Evolutionary conservation across 2,888 invertebrate genomes (phyloP).

Genomic region (Drosophila robusta): DNA sequence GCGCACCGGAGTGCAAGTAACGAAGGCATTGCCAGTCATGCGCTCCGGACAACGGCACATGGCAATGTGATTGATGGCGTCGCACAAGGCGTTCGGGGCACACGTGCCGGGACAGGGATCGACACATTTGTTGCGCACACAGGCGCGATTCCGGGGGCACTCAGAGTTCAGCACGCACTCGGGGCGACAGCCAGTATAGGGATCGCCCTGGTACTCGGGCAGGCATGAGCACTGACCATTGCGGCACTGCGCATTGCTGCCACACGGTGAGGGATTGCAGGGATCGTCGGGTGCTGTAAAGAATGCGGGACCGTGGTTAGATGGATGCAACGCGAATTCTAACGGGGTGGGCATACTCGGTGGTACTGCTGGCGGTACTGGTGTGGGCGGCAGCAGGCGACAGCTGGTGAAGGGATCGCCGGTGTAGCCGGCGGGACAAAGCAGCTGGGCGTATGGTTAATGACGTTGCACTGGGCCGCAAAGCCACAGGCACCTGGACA

Average conservation of each 20-base stretch:
- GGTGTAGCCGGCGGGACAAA: slow-evolving; percentile 89
- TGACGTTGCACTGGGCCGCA: slow-evolving; percentile 90
- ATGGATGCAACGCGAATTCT: not conserved
- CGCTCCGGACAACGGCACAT: slow-evolving; percentile 88
- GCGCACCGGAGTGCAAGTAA: slow-evolving; percentile 86
- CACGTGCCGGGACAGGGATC: slow-evolving; percentile 94
- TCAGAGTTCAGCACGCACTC: slow-evolving; percentile 93
- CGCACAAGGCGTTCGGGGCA: slow-evolving; percentile 91
- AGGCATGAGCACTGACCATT: slow-evolving; percentile 91
- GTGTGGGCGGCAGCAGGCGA: slow-evolving; percentile 86
- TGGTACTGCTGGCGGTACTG: slow-evolving; percentile 68
- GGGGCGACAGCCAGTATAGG: slow-evolving; percentile 91
- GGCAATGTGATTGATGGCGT: slow-evolving; percentile 90
- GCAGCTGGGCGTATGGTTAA: slow-evolving; percentile 92
- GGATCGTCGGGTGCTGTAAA: slow-evolving; percentile 86
- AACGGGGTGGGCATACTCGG: slow-evolving; percentile 65
- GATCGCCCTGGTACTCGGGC: slow-evolving; percentile 92
- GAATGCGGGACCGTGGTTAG: slow-evolving; percentile 19
- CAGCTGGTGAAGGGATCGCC: slow-evolving; percentile 93
- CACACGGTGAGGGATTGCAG: slow-evolving; percentile 92
- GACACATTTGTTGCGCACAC: slow-evolving; percentile 92
- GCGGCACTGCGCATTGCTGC: slow-evolving; percentile 90
- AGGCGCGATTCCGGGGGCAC: slow-evolving; percentile 91
- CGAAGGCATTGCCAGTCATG: slow-evolving; percentile 90
- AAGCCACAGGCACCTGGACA: slow-evolving; percentile 92